Percentiles rank a stretch among this genome's conserved stretches.
phyloP scores from a whole-genome alignment of 2,113 vertebrate genomes.

The Tragelaphus buxtoni region DNA sequence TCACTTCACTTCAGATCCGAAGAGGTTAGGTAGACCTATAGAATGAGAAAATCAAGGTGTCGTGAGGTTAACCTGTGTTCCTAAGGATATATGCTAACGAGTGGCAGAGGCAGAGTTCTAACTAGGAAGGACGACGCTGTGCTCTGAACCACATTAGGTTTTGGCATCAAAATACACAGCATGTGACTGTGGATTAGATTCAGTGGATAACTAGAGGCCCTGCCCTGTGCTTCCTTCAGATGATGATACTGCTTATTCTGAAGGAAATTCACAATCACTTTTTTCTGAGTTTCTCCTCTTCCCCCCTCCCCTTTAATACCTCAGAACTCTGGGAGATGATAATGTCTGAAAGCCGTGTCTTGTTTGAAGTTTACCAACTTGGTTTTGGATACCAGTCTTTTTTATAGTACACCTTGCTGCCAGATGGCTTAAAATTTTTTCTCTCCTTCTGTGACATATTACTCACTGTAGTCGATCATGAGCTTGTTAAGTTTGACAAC shows the following conservation, averaged over 20 bases:
- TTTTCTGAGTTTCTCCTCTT: background rate
- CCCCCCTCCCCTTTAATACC: background rate
- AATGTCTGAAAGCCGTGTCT: background rate
- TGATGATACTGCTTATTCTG: background rate
- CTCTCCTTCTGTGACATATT: constrained; percentile 59
- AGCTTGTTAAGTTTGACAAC: constrained; percentile 79
- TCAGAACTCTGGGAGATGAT: background rate
- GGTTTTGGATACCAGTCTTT: background rate
- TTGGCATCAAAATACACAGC: background rate
- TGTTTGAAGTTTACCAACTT: background rate
- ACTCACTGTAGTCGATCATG: constrained; percentile 64
- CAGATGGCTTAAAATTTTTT: background rate
- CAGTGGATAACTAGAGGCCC: background rate
- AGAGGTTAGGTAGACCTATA: background rate
- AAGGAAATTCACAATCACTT: background rate
- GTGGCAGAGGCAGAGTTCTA: background rate
- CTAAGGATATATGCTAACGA: background rate
- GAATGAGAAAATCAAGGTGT: background rate
- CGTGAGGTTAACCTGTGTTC: background rate
- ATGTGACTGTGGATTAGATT: background rate
- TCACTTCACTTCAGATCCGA: background rate
- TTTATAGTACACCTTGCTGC: background rate
- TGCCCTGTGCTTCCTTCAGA: background rate
- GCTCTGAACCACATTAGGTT: background rate
- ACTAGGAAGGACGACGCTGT: background rate